These are phyloP conservation scores for Ariopsis seemanni DNA, from an alignment of 2,113 vertebrate genomes.

Conservation along the genomic window DNA sequence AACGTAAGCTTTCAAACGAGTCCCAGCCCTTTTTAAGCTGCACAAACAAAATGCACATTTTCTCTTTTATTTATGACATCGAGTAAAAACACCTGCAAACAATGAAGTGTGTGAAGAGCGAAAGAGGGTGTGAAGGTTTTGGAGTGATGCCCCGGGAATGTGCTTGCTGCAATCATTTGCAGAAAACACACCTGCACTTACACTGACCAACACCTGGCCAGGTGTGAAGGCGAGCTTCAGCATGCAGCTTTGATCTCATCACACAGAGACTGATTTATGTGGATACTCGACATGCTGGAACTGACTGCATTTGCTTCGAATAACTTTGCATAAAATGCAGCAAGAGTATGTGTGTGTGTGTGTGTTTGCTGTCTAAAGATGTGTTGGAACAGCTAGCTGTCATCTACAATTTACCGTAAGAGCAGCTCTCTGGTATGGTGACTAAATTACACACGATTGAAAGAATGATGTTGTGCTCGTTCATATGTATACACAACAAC, in stretches of 20 bases:
- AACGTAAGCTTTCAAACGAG: not conserved
- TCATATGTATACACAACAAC: not conserved
- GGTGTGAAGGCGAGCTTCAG: constrained; percentile 37
- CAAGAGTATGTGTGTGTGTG: not conserved
- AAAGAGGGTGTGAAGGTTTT: not conserved
- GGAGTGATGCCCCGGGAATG: constrained; percentile 53
- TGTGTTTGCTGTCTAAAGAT: constrained; percentile 56
- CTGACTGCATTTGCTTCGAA: constrained; percentile 6
- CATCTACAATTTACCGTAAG: constrained; percentile 64
- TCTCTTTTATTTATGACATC: constrained; percentile 34
- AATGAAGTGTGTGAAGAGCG: constrained; percentile 6
- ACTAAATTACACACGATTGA: constrained; percentile 56
- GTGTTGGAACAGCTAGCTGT: constrained; percentile 64
- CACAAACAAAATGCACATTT: not conserved
- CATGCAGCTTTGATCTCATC: constrained; percentile 16
- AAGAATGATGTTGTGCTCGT: constrained; percentile 40
- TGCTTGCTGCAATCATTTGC: constrained; percentile 49
- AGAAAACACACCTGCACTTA: constrained; percentile 50
- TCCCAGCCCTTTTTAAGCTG: not conserved
- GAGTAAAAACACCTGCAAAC: not conserved
- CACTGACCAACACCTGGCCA: constrained; percentile 59
- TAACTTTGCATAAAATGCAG: constrained; percentile 22
- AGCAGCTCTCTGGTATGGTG: constrained; percentile 49
- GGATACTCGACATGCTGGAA: constrained; percentile 19
- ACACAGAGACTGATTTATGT: constrained; percentile 33